phyloP scores from a whole-genome alignment of 2,113 vertebrate genomes.

The Dromas ardeola region DNA sequence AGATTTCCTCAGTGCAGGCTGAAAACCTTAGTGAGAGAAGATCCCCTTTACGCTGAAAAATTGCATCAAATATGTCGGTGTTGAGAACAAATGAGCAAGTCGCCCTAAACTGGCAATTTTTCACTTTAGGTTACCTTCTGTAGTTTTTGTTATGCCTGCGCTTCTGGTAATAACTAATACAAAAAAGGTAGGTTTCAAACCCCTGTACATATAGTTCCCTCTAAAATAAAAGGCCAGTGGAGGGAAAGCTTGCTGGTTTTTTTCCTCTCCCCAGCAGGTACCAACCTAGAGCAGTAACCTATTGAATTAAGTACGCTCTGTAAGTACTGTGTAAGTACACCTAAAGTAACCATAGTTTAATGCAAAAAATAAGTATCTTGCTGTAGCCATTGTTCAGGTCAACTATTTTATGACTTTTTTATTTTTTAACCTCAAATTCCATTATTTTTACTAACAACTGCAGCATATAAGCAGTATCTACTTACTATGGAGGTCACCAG shows the following conservation, averaged over 20 bases:
- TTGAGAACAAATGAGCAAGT: background rate
- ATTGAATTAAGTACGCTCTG: rapidly evolving
- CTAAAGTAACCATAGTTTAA: background rate
- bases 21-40: background rate
- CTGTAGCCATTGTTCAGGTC: background rate
- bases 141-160: background rate
- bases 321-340: background rate
- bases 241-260: background rate
- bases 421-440: background rate
- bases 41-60: background rate
- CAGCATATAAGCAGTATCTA: background rate
- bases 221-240: background rate
- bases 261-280: background rate
- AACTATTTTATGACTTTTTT: background rate
- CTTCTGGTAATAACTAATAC: background rate
- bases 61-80: background rate
- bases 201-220: background rate
- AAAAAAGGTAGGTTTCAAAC: background rate
- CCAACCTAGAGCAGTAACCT: background rate
- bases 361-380: background rate
- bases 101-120: background rate
- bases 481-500: background rate
- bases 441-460: background rate
- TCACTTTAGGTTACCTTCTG: background rate
- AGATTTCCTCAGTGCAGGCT: background rate